Evolutionary conservation across 2,888 invertebrate species (phyloP).

Genomic region (Pseudanteris insignis): DNA sequence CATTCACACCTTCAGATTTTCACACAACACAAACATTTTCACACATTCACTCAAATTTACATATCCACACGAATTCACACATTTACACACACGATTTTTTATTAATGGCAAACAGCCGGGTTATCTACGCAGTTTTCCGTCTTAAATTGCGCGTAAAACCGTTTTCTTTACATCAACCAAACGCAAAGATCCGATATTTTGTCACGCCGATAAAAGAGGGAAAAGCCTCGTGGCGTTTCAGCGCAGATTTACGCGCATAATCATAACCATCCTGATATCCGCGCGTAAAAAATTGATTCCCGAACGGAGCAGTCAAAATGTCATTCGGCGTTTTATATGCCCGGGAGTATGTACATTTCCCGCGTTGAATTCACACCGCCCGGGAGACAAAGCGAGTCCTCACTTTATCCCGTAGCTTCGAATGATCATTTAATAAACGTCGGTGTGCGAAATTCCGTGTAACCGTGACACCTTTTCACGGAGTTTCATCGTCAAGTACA

Average conservation of each 20-base stretch:
- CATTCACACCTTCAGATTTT: no score
- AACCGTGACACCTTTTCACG: constrained; percentile 25
- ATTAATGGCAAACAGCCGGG: no score
- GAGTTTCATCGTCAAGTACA: constrained; percentile 34
- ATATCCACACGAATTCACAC: no score
- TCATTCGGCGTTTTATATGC: constrained; percentile 19
- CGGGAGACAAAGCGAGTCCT: constrained; percentile 18
- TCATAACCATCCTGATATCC: constrained; percentile 15
- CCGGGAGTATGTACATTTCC: constrained; percentile 16
- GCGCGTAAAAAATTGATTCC: constrained; percentile 14
- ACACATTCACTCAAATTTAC: no score
- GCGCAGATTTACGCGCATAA: constrained; percentile 5
- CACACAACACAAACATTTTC: no score
- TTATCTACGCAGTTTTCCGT: no score
- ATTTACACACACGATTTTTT: no score
- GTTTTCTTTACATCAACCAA: no score
- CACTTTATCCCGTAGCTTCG: constrained; percentile 23
- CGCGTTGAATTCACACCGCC: constrained; percentile 10
- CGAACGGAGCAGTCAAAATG: constrained; percentile 15
- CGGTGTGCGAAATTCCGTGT: constrained; percentile 31
- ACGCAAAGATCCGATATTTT: no score
- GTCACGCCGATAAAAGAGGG: not conserved
- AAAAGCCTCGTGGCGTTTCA: not conserved
- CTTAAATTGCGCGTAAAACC: no score
- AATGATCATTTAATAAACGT: constrained; percentile 35